Base-by-base conservation (phyloP, 1,140 invertebrate species). In the Eueides isabella region DNA sequence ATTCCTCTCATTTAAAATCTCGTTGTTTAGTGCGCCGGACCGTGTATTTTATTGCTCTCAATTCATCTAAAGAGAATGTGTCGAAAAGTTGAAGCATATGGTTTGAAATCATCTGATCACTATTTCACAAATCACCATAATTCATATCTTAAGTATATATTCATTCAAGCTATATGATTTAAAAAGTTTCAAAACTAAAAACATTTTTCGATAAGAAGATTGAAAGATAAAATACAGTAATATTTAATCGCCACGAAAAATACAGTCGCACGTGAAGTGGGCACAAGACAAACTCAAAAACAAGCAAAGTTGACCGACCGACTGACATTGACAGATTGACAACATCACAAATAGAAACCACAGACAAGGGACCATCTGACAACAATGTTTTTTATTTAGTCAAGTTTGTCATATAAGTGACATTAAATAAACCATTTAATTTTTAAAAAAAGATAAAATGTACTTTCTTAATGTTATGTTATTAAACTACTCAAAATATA, bases 1-100 rank as follows among this genome's bases (percentile, higher is more conserved):
- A 81, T 87, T 78, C 82, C 85, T 87, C 80, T 91, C 91, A 92
- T 93, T 92, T 88, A 93, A 92, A 88, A 88, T 73, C 70, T 29
- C 66, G 65, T 65, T 76, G 67, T 76, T 64, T 68, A 41, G 65
- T 61, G 66, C 70, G 70, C 65, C 76, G 64, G 73, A 75, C 69
- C 75, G 76, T 77, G 75, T 77, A 62, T 75, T 74, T 71, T 72
- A 67, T 61, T 77, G 65, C 68, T 76, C 68, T 80, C 67, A 66
- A 78, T 74, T 68, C 76, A 75, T 75, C 75, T 72, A 77, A 74
- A 69, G 76, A 82, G 77, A 84, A 83, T 81, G 81, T 82, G 48
- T 67, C 70, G 65, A 61, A 67, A 72, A 74, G 35, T 74, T 70
- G 80, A 83, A 92, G 88, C 91, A 92, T 92, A 92, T 92, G 91